A percentile compares a stretch with the other conserved stretches of the same genome.
phyloP scores from a whole-genome alignment of 2,797 vertebrate species.

The Denticeps clupeoides region DNA sequence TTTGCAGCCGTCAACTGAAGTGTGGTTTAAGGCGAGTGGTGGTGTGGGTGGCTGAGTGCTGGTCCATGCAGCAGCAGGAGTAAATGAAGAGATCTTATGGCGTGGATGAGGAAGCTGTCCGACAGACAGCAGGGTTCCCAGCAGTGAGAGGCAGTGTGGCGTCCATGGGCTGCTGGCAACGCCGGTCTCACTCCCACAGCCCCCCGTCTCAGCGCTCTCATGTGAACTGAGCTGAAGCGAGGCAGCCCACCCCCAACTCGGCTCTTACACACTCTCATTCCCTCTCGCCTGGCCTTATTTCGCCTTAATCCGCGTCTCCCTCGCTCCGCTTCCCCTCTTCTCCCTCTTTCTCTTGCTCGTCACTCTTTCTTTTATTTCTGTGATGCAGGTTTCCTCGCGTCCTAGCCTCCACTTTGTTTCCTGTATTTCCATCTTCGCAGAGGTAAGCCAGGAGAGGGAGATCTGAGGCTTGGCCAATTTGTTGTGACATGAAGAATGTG shows the following conservation, averaged over 20 bases:
- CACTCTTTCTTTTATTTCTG: slow-evolving; percentile 18
- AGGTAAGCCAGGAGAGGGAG: slow-evolving; percentile 52
- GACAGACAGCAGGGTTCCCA: too few relatives aligned
- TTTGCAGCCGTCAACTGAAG: too few relatives aligned
- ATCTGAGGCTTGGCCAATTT: slow-evolving; percentile 75
- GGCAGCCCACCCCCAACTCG: not conserved
- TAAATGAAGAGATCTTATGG: too few relatives aligned
- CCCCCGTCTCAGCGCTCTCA: slow-evolving; percentile 39
- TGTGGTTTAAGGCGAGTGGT: too few relatives aligned
- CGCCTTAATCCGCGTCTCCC: slow-evolving; percentile 14
- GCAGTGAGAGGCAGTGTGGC: too few relatives aligned
- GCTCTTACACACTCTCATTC: slow-evolving; percentile 14
- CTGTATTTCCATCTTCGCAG: not conserved
- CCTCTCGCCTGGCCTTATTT: too few relatives aligned
- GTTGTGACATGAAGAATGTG: slow-evolving; percentile 76
- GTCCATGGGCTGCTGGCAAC: not conserved
- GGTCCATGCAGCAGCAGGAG: too few relatives aligned
- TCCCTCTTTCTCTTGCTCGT: slow-evolving; percentile 16
- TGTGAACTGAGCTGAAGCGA: slow-evolving; percentile 39
- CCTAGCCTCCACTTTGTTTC: not conserved
- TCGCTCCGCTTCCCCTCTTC: slow-evolving; percentile 23
- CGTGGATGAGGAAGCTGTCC: too few relatives aligned
- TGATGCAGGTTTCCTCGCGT: not conserved
- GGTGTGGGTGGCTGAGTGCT: too few relatives aligned
- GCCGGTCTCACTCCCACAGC: slow-evolving; percentile 17